Base-by-base conservation (phyloP, 2,113 vertebrate genomes). In the Podocnemis expansa region DNA sequence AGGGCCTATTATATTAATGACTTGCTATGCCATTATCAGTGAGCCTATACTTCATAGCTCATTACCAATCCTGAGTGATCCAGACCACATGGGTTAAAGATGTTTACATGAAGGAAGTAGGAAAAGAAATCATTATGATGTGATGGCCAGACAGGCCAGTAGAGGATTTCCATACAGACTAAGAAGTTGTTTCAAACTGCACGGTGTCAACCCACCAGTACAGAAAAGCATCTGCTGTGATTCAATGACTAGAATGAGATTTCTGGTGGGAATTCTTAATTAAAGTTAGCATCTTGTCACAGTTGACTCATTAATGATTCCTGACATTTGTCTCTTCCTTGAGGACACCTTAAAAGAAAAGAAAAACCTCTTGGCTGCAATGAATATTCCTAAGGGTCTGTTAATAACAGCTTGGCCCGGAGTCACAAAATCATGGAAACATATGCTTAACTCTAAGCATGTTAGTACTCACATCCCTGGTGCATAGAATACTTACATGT, bases 1-100 rank as follows among this genome's bases (percentile, higher is more conserved):
- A 87, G 56, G 56, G 63, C 31, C 47, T 45, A 54, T 34, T 52
- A 90, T 67, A 87, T 94, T 91, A 85, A 91, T 79, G 84, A 45
- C 51, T 94, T 93, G 82, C 58, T 81, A 80, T 21, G 86, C 3
- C 34, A 16, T 25, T 85, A 96, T 54, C 29, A 84, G 29, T 83
- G 78, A 89, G 6, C 10, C 63, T 82, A 84, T 81, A 41, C 45
- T 96, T 91, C 58, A 9, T 54, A 70, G 90, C 80, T 80, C 29
- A 5, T 80, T 89, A 88, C 45, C 45, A 78, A 84, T 93, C 47
- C 0, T 3, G 2, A 94, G 41, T 87, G 6, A 31, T 82, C 55
- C 22, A 1, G 67, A 56, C 49, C 41, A 43, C 0, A 10, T 43
- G 91, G 47, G 29, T 27, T 60, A 94, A 1, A 1, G n/a, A 6